Conservation (phyloP, 2,888 invertebrate species). For the Esperia sulphurella region DNA sequence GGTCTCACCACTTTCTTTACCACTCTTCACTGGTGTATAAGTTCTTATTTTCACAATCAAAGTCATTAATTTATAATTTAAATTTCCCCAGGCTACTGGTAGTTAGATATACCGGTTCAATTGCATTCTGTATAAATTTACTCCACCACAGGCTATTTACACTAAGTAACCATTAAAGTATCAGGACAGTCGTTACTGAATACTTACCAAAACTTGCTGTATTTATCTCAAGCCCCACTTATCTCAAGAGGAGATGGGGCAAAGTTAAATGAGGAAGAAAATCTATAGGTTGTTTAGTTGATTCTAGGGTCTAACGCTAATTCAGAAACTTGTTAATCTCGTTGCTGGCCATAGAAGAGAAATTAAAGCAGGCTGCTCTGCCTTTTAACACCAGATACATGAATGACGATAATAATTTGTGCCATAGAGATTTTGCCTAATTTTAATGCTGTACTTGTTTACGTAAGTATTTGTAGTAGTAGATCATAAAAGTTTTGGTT, state of each 20-base stretch:
- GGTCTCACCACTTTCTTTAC: no score
- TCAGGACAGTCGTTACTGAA: slow-evolving; percentile 17
- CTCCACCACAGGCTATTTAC: slow-evolving; percentile 3
- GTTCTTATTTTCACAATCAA: no score
- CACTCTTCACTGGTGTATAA: no score
- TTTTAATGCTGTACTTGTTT: no score
- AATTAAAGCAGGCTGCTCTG: background rate
- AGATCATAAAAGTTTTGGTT: no score
- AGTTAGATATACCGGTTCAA: no score
- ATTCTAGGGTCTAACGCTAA: slow-evolving; percentile 44
- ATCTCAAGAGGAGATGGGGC: slow-evolving; percentile 34
- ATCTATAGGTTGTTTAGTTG: slow-evolving; percentile 57
- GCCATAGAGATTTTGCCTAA: no score
- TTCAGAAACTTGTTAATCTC: slow-evolving; percentile 58
- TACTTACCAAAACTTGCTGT: slow-evolving; percentile 31
- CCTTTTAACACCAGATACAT: background rate
- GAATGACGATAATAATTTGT: no score
- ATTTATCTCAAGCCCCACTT: slow-evolving; percentile 30
- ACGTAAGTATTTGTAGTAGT: no score
- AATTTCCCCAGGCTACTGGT: no score
- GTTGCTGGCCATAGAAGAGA: slow-evolving; percentile 12
- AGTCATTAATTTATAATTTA: no score
- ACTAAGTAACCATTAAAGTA: slow-evolving; percentile 7
- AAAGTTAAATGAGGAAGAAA: slow-evolving; percentile 68
- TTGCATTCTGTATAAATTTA: no score